Evolutionary conservation across 1,140 invertebrate species (phyloP), one percentile per base, ranked within the genome.

Genomic region (Camponotus floridanus): DNA sequence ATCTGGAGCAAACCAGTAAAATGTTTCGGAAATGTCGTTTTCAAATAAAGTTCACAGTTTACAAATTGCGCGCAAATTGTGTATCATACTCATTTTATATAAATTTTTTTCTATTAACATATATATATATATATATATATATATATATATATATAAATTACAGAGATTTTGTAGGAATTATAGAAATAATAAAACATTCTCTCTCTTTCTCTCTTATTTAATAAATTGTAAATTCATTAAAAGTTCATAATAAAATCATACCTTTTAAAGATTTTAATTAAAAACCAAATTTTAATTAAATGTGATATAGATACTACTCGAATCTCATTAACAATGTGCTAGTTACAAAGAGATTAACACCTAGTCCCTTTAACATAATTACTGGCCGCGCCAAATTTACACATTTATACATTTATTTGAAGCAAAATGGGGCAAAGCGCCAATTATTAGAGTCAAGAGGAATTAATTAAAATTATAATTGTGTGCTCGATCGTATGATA

Each of bases 281-380:
- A 71, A 76, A 62, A 76, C 59, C 21, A 45, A 51, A 76, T 62
- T 76, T 39, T 18, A 61, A 76, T 61, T 42, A 76, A 42, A 61
- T 61, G 15, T 18, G 51, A 61, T 62, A 62, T n/a, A 59, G 33
- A 39, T 45, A 31, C 45, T 9, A 15, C 13, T 62, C 21, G 39
- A 76, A 62, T 42, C 39, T 76, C 74, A 76, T 76, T 76, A 62
- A 62, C 73, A 76, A 42, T 45, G 21, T 15, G 33, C 39, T 45
- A 78, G 18, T 64, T 64, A 45, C 59, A 78, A 78, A 78, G 42
- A 33, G 59, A 18, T 61, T 45, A 48, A 59, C 51, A 31, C 31
- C 26, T 62, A 42, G 21, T 21, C 51, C 26, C n/a, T 78, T 51
- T 64, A 64, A 18, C 74, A 26, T 64, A 78, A 78, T 78, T 78